Evolutionary conservation across 2,113 vertebrate genomes (phyloP), one percentile per base, ranked within the genome.

Genomic region (Anhinga rufa): DNA sequence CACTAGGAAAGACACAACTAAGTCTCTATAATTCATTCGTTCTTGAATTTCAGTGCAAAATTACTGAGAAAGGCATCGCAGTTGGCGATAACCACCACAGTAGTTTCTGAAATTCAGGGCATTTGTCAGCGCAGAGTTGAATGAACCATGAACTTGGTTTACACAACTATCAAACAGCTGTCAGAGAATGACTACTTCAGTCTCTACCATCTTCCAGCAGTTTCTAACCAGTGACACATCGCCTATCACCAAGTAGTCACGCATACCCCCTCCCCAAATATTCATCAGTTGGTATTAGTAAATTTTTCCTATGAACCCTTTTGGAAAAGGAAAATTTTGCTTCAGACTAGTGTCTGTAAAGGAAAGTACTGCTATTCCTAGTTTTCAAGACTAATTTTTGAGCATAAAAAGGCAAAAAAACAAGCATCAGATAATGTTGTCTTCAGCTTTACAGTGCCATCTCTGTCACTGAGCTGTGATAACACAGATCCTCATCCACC

Each of bases 381-480:
- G 10, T 14, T 89, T 36, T 57, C 52, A 72, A 52, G 11, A 28
- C 28, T 31, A 22, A 22, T 49, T 77, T 61, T 55, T 58, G 55
- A 77, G 42, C 36, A 38, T 42, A 18, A 80, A 82, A 77, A n/a
- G 9, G 14, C 14, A 51, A 80, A 65, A 71, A 8, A 0, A 0
- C 6, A 44, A 40, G 49, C 15, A 69, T 17, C 34, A 71, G 26
- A 34, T 48, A 49, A 44, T 4, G 16, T 25, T 4, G 16, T 25
- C 15, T 58, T 51, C 5, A 9, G 46, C 49, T 78, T 79, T 60
- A 28, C 19, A 28, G 44, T 18, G 34, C 18, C 64, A 32, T 14
- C 31, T 68, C n/a, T n/a, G 40, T 64, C 72, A 28, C 40, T 21
- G 32, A 0, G 0, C 55, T 44, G 66, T 10, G 40, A 4, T 46